These are phyloP conservation scores for Heliothis subflexa DNA, from an alignment of 1,140 invertebrate genomes.

Conservation along the genomic window DNA sequence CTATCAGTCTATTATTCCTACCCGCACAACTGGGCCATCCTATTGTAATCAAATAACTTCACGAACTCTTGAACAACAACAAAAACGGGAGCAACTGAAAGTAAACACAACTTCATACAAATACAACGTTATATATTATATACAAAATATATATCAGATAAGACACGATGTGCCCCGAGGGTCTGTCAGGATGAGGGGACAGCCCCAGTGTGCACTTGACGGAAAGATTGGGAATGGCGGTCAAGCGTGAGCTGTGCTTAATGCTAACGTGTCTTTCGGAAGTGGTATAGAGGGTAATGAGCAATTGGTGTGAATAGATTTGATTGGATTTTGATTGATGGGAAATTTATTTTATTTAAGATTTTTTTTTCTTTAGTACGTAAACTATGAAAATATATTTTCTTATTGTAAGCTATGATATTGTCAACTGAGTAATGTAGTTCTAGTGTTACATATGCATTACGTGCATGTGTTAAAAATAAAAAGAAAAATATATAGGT, in stretches of 20 bases:
- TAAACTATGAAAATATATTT: too few relatives aligned
- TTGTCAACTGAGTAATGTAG: too few relatives aligned
- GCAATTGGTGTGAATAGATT: not conserved
- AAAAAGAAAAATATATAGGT: too few relatives aligned
- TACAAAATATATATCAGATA: constrained; percentile 6
- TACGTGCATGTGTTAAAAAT: too few relatives aligned
- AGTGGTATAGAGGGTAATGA: not conserved
- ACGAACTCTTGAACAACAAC: too few relatives aligned
- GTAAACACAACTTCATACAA: not conserved
- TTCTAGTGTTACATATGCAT: too few relatives aligned
- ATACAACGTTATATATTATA: not conserved
- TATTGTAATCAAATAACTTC: too few relatives aligned
- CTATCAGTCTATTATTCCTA: too few relatives aligned
- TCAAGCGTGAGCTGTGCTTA: not conserved
- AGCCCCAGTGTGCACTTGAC: constrained; percentile 10
- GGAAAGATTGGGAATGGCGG: constrained; percentile 34
- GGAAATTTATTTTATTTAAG: not conserved
- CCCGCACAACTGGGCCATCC: too few relatives aligned
- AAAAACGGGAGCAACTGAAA: not conserved
- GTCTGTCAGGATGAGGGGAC: constrained; percentile 7
- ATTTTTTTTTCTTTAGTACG: too few relatives aligned
- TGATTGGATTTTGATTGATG: not conserved
- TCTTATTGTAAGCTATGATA: too few relatives aligned
- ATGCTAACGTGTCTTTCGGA: not conserved
- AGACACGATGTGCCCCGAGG: not conserved